A percentile compares a stretch with the other conserved stretches of the same genome.
These are phyloP conservation scores for Apis laboriosa DNA, from an alignment of 1,140 invertebrate species.

Conservation along the genomic window DNA sequence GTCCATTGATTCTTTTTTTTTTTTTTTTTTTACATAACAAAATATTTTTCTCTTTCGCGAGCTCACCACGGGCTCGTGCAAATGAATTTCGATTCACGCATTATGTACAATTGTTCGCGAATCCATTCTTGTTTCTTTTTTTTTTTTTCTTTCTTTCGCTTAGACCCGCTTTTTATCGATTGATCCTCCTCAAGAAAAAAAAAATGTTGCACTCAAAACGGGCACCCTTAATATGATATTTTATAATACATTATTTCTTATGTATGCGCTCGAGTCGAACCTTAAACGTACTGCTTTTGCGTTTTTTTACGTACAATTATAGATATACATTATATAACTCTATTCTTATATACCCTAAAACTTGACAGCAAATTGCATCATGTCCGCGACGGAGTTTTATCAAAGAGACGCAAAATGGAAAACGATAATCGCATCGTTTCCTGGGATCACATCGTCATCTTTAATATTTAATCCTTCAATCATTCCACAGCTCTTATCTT, in stretches of 20 bases:
- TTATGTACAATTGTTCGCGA: constrained; percentile 49
- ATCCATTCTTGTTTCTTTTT: neutral
- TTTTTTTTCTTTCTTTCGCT: neutral
- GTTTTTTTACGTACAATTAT: constrained; percentile 37
- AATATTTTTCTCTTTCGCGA: constrained; percentile 58
- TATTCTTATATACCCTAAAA: constrained; percentile 60
- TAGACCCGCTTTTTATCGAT: constrained; percentile 18
- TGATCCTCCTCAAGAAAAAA: constrained; percentile 34
- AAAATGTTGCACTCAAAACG: constrained; percentile 19
- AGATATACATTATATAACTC: constrained; percentile 56
- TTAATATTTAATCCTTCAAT: neutral
- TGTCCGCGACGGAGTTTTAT: constrained; percentile 40
- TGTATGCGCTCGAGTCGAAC: constrained; percentile 43
- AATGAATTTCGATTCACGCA: constrained; percentile 22
- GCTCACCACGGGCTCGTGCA: constrained; percentile 10
- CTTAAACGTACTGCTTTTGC: constrained; percentile 48
- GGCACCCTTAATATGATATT: constrained; percentile 25
- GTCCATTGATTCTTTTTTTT: neutral
- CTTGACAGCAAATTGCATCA: constrained; percentile 51
- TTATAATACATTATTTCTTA: constrained; percentile 47
- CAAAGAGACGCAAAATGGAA: constrained; percentile 42
- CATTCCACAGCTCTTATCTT: too few relatives aligned
- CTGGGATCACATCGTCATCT: constrained; percentile 19
- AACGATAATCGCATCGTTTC: constrained; percentile 28
- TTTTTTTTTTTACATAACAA: constrained; percentile 58